These are phyloP conservation scores for Macheiramphus alcinus DNA, from an alignment of 2,113 vertebrate species.

Conservation along the genomic window DNA sequence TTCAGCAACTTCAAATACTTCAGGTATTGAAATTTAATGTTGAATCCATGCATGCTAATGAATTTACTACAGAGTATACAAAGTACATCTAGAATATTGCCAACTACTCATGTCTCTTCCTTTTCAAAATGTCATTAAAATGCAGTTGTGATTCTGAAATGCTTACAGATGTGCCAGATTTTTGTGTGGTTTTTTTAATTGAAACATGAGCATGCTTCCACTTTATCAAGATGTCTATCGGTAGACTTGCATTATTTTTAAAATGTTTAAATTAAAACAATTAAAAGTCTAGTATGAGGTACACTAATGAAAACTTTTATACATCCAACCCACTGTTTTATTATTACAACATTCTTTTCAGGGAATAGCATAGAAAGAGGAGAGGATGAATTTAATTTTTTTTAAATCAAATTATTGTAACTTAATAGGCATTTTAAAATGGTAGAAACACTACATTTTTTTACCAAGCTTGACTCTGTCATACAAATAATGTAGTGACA, in stretches of 20 bases:
- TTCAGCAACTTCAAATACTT: constrained; percentile 5
- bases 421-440: not conserved
- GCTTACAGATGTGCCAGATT: not conserved
- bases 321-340: not conserved
- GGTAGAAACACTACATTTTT: not conserved
- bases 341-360: not conserved
- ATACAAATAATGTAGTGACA: not conserved
- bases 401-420: not conserved
- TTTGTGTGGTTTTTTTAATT: not conserved
- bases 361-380: not conserved
- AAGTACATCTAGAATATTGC: not conserved
- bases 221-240: not conserved
- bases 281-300: not conserved
- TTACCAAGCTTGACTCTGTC: not conserved
- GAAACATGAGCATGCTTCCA: not conserved
- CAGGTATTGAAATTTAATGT: constrained; percentile 45
- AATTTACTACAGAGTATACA: not conserved
- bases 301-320: not conserved
- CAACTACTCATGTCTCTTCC: not conserved
- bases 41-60: not conserved
- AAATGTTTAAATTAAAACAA: not conserved
- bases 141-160: not conserved
- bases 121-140: not conserved
- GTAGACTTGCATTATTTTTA: not conserved
- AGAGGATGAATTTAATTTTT: not conserved